A percentile compares a stretch with the other conserved stretches of the same genome.
Evolutionary conservation across 2,888 invertebrate genomes (phyloP).

Genomic region (Erannis defoliaria): DNA sequence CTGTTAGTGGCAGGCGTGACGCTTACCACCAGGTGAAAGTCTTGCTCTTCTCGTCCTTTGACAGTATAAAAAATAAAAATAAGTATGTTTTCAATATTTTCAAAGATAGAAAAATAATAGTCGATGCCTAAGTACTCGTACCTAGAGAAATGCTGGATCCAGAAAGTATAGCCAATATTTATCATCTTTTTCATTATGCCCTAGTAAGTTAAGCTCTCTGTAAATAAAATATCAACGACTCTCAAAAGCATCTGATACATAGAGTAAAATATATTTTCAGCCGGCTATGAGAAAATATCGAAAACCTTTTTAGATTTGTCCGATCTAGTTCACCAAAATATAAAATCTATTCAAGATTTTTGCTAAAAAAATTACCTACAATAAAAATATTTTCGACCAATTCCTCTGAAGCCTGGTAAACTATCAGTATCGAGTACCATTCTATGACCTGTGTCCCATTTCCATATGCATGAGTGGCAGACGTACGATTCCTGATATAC

Average conservation of each 20-base stretch:
- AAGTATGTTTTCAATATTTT: too few relatives aligned
- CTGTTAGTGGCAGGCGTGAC: too few relatives aligned
- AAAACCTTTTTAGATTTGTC: neutral
- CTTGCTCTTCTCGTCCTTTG: too few relatives aligned
- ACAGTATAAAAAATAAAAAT: too few relatives aligned
- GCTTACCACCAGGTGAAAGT: too few relatives aligned
- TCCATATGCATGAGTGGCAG: conserved; percentile 83
- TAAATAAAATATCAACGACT: conserved; percentile 12
- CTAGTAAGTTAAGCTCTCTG: neutral
- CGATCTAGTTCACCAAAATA: neutral
- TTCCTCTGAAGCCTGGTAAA: conserved; percentile 36
- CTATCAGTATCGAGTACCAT: conserved; percentile 47
- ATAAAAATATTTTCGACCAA: conserved; percentile 25
- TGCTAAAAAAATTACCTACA: conserved; percentile 6
- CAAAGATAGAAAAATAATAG: too few relatives aligned
- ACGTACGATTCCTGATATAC: conserved; percentile 63
- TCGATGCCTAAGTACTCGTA: too few relatives aligned
- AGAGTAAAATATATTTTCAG: neutral
- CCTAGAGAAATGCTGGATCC: neutral
- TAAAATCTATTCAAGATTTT: neutral
- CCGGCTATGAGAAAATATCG: neutral
- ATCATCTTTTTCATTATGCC: neutral
- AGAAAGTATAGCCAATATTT: neutral
- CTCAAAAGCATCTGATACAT: neutral
- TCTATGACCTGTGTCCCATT: conserved; percentile 79